Evolutionary conservation across 2,797 vertebrate species (phyloP).

Genomic region (Chromis chromis): DNA sequence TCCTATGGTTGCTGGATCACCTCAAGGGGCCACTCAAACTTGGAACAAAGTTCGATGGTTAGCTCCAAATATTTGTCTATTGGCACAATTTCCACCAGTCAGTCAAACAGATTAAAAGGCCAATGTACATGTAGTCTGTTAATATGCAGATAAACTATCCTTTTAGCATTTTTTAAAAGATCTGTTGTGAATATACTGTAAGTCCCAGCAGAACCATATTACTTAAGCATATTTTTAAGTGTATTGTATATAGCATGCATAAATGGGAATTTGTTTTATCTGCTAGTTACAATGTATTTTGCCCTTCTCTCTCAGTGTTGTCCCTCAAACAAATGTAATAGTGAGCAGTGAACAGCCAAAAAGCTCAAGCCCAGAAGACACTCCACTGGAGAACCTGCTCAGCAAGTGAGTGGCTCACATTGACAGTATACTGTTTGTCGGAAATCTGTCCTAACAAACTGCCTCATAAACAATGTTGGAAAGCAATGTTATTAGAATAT

Average conservation of each 20-base stretch:
- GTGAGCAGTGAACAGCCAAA: conserved; percentile 94
- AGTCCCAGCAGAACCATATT: background rate
- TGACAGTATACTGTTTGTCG: background rate
- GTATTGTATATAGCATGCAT: background rate
- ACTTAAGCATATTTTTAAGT: background rate
- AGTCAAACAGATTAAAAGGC: background rate
- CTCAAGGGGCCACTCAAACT: conserved; percentile 96
- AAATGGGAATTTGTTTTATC: background rate
- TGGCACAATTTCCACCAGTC: background rate
- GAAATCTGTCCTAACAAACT: conserved; percentile 9
- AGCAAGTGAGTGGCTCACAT: conserved; percentile 91
- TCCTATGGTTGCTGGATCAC: conserved; percentile 98
- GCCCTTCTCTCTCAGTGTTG: conserved; percentile 85
- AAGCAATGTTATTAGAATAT: background rate
- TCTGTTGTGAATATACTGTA: background rate
- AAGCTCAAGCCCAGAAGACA: conserved; percentile 88
- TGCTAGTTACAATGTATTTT: conserved; percentile 21
- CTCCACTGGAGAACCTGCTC: conserved; percentile 94
- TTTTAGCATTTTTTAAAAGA: conserved; percentile 11
- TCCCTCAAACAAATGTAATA: conserved; percentile 98
- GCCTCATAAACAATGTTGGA: too few species aligned
- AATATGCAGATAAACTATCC: background rate
- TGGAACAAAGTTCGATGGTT: conserved; percentile 99
- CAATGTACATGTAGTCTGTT: background rate
- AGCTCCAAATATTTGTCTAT: conserved; percentile 49